Percentiles rank a stretch among this genome's conserved stretches.
Conservation (phyloP, 2,888 invertebrate species). For the Folsomia candida region DNA sequence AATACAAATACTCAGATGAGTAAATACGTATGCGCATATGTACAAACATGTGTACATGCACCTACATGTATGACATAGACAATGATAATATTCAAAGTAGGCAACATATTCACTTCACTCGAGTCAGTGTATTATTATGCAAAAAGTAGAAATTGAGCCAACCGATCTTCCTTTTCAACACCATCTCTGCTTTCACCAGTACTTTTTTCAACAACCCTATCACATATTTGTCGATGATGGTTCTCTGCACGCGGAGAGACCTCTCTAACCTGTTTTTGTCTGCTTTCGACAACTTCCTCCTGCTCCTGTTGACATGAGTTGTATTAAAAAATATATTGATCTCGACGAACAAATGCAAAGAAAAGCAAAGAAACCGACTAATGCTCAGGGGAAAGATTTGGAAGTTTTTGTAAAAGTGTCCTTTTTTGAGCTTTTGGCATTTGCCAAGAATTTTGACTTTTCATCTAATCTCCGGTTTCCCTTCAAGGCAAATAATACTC, state of each 20-base stretch:
- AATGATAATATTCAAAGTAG: too few relatives aligned
- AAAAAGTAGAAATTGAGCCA: neutral
- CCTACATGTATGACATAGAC: too few relatives aligned
- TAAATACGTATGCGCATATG: too few relatives aligned
- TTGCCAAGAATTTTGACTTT: slow-evolving; percentile 20
- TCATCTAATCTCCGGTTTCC: slow-evolving; percentile 23
- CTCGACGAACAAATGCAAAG: slow-evolving; percentile 16
- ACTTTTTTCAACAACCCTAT: too few relatives aligned
- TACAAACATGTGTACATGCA: too few relatives aligned
- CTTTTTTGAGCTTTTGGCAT: slow-evolving; percentile 14
- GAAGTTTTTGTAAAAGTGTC: slow-evolving; percentile 19
- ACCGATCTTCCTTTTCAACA: neutral
- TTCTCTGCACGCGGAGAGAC: neutral
- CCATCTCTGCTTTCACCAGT: neutral
- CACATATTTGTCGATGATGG: too few relatives aligned
- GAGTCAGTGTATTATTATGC: slow-evolving; percentile 8
- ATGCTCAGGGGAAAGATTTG: slow-evolving; percentile 19
- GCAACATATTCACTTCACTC: too few relatives aligned
- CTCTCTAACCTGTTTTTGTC: slow-evolving; percentile 8
- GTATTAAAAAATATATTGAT: slow-evolving; percentile 24
- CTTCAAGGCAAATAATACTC: slow-evolving; percentile 14
- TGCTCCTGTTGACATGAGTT: slow-evolving; percentile 21
- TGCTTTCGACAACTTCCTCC: slow-evolving; percentile 22
- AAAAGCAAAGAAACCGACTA: slow-evolving; percentile 12
- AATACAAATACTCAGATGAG: too few relatives aligned